Evolutionary conservation across 2,113 vertebrate genomes (phyloP), one percentile per base, ranked within the genome.

Genomic region (Ophthalmotilapia sp.): DNA sequence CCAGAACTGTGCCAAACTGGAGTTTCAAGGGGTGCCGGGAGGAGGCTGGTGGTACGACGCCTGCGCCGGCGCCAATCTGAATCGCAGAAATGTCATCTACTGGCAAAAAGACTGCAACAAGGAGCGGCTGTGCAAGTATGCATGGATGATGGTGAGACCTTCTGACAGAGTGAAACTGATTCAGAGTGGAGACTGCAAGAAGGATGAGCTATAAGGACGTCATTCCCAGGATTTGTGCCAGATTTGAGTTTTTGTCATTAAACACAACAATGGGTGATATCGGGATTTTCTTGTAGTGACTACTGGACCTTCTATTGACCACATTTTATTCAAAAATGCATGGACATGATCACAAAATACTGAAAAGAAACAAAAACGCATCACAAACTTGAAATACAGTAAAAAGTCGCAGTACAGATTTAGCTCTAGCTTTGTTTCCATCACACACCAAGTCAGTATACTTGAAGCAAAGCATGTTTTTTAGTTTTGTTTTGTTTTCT

Each of bases 21-120:
- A 97, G 84, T 96, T 96, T 70, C 97, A 95, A 42, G 97, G 96
- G 0, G 83, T 97, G 38, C 91, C 97, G 0, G 97, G 97, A 7
- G 97, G 96, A 29, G 97, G 97, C 6, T 98, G 97, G 96, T 98
- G 97, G 97, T 98, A 97, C 0, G 97, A 98, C 0, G 97, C 97
- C 0, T 98, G 97, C 8, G 97, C 97, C 1, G 96, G 96, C 4
- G 97, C 97, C 55, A 97, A 97, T 84, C 95, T 97, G 9, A 98
- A 97, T 93, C 96, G 96, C 15, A 95, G 96, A 47, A 98, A 97
- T 0, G 88, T 96, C 55, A 97, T 98, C 90, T 98, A 97, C 89
- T 97, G 97, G 97, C 96, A 97, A 80, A 97, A 96, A 80, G 97
- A 97, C 93, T 97, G 97, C 92, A 97, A 94, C 91, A 97, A 96